Evolutionary conservation across 2,888 invertebrate genomes (phyloP).

Genomic region (Prosopocoilus inquinatus): DNA sequence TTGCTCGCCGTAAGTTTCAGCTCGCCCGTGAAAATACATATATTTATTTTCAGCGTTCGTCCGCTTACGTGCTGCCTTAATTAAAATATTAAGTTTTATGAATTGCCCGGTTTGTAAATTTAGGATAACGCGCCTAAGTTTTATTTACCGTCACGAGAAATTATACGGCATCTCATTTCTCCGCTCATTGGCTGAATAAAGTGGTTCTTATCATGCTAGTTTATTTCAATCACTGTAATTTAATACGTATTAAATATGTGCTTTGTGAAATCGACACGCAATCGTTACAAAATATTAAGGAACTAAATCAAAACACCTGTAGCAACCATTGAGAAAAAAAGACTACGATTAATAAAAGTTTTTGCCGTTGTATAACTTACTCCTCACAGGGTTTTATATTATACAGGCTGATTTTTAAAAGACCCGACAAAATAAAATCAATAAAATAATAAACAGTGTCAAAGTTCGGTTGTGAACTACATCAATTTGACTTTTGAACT

Average conservation of each 20-base stretch:
- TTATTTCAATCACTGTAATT: slow-evolving; percentile 14
- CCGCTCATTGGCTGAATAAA: slow-evolving; percentile 5
- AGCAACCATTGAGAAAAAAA: too few species aligned
- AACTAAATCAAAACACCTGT: too few species aligned
- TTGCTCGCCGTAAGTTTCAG: neutral
- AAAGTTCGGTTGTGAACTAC: too few species aligned
- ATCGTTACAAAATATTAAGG: neutral
- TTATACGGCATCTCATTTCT: slow-evolving; percentile 1
- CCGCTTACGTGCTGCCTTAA: slow-evolving; percentile 20
- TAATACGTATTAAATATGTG: slow-evolving; percentile 7
- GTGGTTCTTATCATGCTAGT: slow-evolving; percentile 15
- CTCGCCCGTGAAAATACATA: neutral
- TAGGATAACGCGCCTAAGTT: neutral
- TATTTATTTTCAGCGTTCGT: slow-evolving; percentile 11
- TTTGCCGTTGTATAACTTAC: too few species aligned
- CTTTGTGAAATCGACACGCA: neutral
- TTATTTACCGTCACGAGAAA: neutral
- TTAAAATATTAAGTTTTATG: slow-evolving; percentile 26
- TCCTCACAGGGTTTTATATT: too few species aligned
- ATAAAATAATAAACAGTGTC: too few species aligned
- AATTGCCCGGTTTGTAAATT: slow-evolving; percentile 7
- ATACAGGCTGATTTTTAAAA: too few species aligned
- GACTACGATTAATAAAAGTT: too few species aligned
- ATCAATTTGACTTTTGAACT: too few species aligned
- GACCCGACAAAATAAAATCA: too few species aligned